These are phyloP conservation scores for Gryllus longicercus DNA, from an alignment of 2,888 invertebrate genomes.

Conservation along the genomic window DNA sequence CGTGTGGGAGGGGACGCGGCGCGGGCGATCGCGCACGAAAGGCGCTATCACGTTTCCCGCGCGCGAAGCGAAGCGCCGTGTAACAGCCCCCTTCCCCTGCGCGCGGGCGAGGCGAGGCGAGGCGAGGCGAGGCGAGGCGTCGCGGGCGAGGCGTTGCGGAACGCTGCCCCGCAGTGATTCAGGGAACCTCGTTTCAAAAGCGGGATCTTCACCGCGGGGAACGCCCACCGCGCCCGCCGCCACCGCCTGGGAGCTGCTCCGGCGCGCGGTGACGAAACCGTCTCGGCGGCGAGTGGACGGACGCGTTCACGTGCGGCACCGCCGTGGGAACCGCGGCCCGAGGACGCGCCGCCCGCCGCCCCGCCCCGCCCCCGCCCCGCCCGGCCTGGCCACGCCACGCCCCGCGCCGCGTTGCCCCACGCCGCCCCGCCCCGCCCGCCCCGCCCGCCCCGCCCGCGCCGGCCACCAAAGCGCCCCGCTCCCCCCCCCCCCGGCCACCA, in stretches of 20 bases:
- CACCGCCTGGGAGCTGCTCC: neutral
- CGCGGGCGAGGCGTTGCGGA: neutral
- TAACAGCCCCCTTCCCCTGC: too few relatives aligned
- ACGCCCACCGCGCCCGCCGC: neutral
- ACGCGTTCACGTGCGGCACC: neutral
- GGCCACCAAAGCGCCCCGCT: too few relatives aligned
- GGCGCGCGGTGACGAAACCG: slow-evolving; percentile 9
- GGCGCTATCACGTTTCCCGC: too few relatives aligned
- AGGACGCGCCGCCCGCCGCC: neutral
- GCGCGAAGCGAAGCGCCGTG: too few relatives aligned
- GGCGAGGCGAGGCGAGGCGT: too few relatives aligned
- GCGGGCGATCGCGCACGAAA: neutral
- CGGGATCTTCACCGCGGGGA: neutral
- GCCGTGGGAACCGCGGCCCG: neutral
- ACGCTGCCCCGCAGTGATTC: slow-evolving; percentile 6
- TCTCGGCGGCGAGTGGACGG: neutral
- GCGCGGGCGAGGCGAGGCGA: neutral
- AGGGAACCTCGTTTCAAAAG: neutral
- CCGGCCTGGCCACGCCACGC: neutral
- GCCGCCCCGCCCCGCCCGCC: neutral
- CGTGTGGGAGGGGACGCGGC: neutral
- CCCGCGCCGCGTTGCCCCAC: neutral
- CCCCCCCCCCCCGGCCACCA: too few relatives aligned
- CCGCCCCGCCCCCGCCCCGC: neutral
- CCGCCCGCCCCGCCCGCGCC: neutral